Evolutionary conservation across 64 coral and sea anemone species (phyloP).

Genomic region (Platygyra sinensis): DNA sequence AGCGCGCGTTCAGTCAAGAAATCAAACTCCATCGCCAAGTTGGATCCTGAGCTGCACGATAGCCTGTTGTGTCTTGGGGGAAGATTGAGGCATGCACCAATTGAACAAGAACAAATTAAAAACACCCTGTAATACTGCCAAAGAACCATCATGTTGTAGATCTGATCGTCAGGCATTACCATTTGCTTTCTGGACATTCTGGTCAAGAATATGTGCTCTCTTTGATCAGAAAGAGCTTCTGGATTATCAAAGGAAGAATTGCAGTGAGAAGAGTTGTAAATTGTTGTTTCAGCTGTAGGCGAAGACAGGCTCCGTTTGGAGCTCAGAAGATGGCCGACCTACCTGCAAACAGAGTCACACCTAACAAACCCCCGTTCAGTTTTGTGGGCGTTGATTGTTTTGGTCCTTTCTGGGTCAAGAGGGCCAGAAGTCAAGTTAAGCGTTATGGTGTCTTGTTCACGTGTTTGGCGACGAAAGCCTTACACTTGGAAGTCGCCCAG

Average conservation of each 20-base stretch:
- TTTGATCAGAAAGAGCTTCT: constrained; percentile 32
- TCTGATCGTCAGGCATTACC: constrained; percentile 41
- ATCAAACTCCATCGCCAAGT: constrained; percentile 42
- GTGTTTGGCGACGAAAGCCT: background rate
- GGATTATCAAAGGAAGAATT: constrained; percentile 54
- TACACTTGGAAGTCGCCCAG: constrained; percentile 19
- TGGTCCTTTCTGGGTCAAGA: constrained; percentile 48
- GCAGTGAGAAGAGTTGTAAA: constrained; percentile 16
- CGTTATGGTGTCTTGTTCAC: constrained; percentile 56
- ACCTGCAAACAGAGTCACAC: constrained; percentile 38
- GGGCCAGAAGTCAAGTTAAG: constrained; percentile 21
- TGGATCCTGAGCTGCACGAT: constrained; percentile 37
- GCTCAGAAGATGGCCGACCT: constrained; percentile 30
- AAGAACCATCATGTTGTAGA: constrained; percentile 53
- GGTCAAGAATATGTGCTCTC: constrained; percentile 60
- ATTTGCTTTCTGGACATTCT: constrained; percentile 51
- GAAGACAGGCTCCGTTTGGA: constrained; percentile 1
- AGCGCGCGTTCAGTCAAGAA: constrained; percentile 9
- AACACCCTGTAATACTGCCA: constrained; percentile 64
- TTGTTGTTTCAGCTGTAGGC: constrained; percentile 17
- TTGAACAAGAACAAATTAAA: constrained; percentile 38
- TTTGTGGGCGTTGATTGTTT: constrained; percentile 65
- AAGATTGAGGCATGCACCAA: constrained; percentile 5
- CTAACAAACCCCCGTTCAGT: constrained; percentile 55
- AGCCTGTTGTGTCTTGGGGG: constrained; percentile 50